Evolutionary conservation across 2,888 invertebrate genomes (phyloP), one percentile per base, ranked within the genome.

Genomic region (Danaus chrysippus): DNA sequence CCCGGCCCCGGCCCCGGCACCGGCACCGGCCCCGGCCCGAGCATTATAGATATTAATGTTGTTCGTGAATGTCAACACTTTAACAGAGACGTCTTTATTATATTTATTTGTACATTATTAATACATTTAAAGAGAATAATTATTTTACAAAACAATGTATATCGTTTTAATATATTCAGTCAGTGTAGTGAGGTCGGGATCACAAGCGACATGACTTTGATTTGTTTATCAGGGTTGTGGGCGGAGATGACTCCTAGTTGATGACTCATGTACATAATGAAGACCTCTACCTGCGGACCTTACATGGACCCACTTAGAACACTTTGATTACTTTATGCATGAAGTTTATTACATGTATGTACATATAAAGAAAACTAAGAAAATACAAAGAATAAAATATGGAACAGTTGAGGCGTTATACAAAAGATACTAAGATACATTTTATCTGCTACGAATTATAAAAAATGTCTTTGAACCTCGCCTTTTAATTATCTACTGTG

Each of bases 261-360:
- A 82, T 83, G 83, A 86, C 83, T 86, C 86, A 89, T 84, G 83
- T 85, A 80, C 81, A 72, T 86, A 86, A 89, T 87, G 84, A 84
- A 83, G 77, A 76, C 79, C 77, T 77, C 75, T 70, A 66, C 67
- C 54, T 19, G n/a, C 34, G 62, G 54, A 17, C 0, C n/a, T 10
- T 43, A 43, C 23, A 17, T 49, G 49, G 8, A 34, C 23, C 8
- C 23, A 34, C 15, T 46, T 46, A 49, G 17, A 49, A 17, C 15
- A 49, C n/a, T 9, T 46, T 13, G n/a, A 46, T 13, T 46, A 10
- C 17, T 49, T 15, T 17, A 46, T 46, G 10, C 15, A 46, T 10
- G 17, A 10, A n/a, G 15, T n/a, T 49, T 17, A 10, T 9, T 15
- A 43, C 3, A 43, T 3, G 10, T 34, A 34, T 34, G 5, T 23